phyloP scores from a whole-genome alignment of 2,113 vertebrate genomes.

The Onychorhynchus coronatus region DNA sequence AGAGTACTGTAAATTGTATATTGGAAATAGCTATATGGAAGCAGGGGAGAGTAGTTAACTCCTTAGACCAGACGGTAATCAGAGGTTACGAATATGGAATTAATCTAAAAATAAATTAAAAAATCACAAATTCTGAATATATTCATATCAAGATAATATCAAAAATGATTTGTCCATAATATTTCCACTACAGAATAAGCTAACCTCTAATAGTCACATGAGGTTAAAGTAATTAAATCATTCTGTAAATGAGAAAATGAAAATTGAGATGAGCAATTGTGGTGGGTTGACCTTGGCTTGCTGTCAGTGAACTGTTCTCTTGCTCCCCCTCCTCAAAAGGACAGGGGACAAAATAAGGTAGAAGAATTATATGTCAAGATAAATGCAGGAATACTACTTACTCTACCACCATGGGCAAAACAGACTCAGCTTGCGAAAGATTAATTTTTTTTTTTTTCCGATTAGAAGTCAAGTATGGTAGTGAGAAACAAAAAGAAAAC shows the following conservation, averaged over 20 bases:
- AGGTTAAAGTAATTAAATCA: neutral
- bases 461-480: neutral
- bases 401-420: neutral
- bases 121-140: neutral
- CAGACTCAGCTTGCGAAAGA: neutral
- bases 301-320: neutral
- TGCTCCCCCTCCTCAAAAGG: neutral
- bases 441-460: neutral
- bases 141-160: neutral
- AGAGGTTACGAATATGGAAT: neutral
- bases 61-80: neutral
- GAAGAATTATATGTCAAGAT: neutral
- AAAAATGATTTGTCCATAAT: neutral
- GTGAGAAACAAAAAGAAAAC: neutral
- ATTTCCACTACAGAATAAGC: neutral
- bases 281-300: neutral
- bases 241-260: neutral
- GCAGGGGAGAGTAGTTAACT: neutral
- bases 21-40: neutral
- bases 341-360: neutral
- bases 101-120: neutral
- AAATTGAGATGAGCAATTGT: neutral
- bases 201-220: neutral
- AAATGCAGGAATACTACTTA: neutral
- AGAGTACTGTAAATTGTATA: neutral